Evolutionary conservation across 2,797 vertebrate genomes (phyloP).

Genomic region (Sebastes miniatus): DNA sequence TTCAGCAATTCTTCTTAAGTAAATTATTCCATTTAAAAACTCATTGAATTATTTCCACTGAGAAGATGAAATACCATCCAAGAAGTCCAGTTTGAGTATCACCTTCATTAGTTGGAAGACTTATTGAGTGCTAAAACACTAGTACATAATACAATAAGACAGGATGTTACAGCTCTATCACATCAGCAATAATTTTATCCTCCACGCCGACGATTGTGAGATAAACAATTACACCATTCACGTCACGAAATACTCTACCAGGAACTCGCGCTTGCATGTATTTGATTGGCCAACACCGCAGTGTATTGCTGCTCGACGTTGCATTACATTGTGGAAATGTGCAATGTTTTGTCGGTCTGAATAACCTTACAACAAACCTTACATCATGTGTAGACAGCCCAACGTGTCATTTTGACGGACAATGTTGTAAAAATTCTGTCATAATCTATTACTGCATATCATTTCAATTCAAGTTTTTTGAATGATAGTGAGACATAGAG

Average conservation of each 20-base stretch:
- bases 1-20: too few species aligned
- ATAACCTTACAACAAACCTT: too few species aligned
- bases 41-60: neutral
- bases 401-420: fast-evolving
- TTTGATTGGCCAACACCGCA: neutral
- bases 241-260: neutral
- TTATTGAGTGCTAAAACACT: neutral
- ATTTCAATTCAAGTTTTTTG: too few species aligned
- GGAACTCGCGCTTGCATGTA: neutral
- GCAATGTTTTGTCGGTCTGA: neutral
- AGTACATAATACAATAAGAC: neutral
- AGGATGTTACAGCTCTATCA: neutral
- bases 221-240: neutral
- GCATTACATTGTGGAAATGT: neutral
- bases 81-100: neutral
- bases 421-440: too few species aligned
- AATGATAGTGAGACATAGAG: too few species aligned
- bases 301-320: neutral
- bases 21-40: neutral
- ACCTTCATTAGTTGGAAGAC: neutral
- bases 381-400: too few species aligned
- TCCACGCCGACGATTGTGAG: neutral
- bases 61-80: neutral
- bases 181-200: neutral
- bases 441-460: too few species aligned